Evolutionary conservation across 53 echinoderm and acorn worm genomes (phyloP).

Genomic region (Astropecten irregularis): DNA sequence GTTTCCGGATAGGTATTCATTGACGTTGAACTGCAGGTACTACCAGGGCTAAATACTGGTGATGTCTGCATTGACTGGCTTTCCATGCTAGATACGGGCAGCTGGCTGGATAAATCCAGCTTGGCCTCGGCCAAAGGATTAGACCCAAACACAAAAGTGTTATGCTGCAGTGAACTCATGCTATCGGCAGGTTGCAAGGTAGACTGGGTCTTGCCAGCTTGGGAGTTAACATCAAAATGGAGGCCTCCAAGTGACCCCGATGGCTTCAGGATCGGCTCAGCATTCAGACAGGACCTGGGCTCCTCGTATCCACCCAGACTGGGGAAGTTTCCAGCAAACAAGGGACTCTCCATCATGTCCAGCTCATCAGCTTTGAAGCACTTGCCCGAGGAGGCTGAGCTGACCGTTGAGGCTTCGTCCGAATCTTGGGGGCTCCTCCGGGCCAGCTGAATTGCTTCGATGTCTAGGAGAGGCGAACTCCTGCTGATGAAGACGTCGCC

Average conservation of each 20-base stretch:
- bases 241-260: not conserved
- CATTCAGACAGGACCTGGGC: not conserved
- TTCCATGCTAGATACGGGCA: not conserved
- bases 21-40: no score
- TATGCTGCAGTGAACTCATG: not conserved
- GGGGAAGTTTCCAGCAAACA: not conserved
- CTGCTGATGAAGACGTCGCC: not conserved
- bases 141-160: not conserved
- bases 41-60: not conserved
- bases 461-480: not conserved
- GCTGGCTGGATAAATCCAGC: not conserved
- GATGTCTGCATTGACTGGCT: not conserved
- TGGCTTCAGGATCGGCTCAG: not conserved
- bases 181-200: not conserved
- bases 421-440: not conserved
- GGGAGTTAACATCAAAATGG: not conserved
- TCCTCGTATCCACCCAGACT: not conserved
- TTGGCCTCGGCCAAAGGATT: not conserved
- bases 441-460: not conserved
- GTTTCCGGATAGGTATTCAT: not conserved
- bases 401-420: not conserved
- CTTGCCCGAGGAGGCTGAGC: not conserved
- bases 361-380: not conserved
- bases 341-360: not conserved
- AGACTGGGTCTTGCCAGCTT: not conserved